phyloP scores from a whole-genome alignment of 2,888 invertebrate species.

The Cartodere bifasciata region DNA sequence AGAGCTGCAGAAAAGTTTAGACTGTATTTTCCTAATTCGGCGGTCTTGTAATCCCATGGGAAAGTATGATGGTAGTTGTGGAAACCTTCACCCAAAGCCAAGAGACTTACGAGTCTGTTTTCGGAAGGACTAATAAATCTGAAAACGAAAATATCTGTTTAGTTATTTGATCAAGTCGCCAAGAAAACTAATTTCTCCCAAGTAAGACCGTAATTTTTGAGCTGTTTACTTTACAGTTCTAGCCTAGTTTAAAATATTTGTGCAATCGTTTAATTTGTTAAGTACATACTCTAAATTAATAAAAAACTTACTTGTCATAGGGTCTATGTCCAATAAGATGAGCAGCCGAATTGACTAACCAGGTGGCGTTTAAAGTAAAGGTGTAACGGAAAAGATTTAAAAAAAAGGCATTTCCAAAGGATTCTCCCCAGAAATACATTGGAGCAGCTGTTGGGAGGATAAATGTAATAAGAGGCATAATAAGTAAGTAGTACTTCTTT shows the following conservation, averaged over 20 bases:
- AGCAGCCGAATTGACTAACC: conserved; percentile 84
- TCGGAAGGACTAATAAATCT: conserved; percentile 59
- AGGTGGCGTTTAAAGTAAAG: conserved; percentile 71
- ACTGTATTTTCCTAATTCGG: conserved; percentile 60
- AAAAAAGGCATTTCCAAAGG: conserved; percentile 51
- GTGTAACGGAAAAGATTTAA: conserved; percentile 66
- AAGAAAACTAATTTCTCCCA: too few relatives aligned
- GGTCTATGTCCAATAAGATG: conserved; percentile 69
- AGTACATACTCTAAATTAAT: too few relatives aligned
- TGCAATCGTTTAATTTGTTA: too few relatives aligned
- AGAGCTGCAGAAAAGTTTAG: conserved; percentile 64
- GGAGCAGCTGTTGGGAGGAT: conserved; percentile 64
- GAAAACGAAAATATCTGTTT: conserved; percentile 16
- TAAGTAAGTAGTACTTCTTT: conserved; percentile 66
- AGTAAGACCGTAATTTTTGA: too few relatives aligned
- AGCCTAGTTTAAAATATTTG: too few relatives aligned
- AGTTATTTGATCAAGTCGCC: too few relatives aligned
- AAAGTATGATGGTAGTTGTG: conserved; percentile 82
- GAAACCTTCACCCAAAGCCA: conserved; percentile 69
- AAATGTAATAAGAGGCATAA: conserved; percentile 68
- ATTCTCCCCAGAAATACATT: conserved; percentile 67
- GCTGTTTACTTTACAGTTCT: too few relatives aligned
- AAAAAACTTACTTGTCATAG: conserved; percentile 49
- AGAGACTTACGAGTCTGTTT: conserved; percentile 52
- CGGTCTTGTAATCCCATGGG: conserved; percentile 77